Evolutionary conservation across 2,888 invertebrate species (phyloP).

Genomic region (Catocala fraxini): DNA sequence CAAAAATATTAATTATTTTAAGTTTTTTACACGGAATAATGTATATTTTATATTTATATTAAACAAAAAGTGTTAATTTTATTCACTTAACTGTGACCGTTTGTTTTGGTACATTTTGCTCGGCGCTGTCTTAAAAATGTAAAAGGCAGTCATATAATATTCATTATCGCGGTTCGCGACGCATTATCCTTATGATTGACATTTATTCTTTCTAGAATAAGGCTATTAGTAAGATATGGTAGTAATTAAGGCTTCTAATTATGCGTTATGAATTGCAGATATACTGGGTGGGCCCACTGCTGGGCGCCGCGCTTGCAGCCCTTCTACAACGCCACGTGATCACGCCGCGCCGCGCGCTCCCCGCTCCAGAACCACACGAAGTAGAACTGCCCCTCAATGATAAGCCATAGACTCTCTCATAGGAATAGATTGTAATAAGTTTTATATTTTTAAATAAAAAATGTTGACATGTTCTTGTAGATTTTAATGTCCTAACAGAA

Average conservation of each 20-base stretch:
- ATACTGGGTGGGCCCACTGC: slow-evolving; percentile 26
- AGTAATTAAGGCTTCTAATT: neutral
- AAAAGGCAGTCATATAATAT: too few relatives aligned
- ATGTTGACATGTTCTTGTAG: neutral
- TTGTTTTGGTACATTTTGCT: too few relatives aligned
- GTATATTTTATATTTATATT: too few relatives aligned
- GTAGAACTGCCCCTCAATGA: slow-evolving; percentile 87
- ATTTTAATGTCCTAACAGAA: too few relatives aligned
- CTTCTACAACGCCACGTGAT: slow-evolving; percentile 20
- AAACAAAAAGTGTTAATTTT: too few relatives aligned
- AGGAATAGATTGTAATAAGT: neutral
- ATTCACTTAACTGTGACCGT: too few relatives aligned
- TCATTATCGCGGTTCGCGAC: too few relatives aligned
- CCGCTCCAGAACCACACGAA: slow-evolving; percentile 70
- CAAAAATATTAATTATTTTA: too few relatives aligned
- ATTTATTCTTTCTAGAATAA: too few relatives aligned
- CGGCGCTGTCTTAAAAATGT: too few relatives aligned
- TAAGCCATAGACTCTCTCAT: slow-evolving; percentile 49
- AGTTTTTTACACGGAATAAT: too few relatives aligned
- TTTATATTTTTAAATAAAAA: slow-evolving; percentile 4
- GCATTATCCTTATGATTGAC: too few relatives aligned
- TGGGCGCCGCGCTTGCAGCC: slow-evolving; percentile 19
- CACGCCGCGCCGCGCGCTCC: neutral
- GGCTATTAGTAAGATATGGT: neutral
- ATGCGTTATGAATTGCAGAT: slow-evolving; percentile 70